Base-by-base conservation (phyloP, 1,140 invertebrate species). In the Aradophagus sp. region DNA sequence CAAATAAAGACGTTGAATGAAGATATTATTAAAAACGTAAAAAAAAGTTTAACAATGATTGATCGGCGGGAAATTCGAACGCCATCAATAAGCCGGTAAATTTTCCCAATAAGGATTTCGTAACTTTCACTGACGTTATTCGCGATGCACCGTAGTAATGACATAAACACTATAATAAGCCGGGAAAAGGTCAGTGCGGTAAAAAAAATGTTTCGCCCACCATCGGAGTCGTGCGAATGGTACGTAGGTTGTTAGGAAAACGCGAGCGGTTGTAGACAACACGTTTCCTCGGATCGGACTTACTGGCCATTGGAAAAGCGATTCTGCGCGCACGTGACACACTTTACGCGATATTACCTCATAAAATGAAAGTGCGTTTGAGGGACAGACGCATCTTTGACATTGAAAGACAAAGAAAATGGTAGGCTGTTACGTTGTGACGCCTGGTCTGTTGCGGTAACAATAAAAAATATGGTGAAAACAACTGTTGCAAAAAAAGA, bases 151-250 rank as follows among this genome's bases (percentile, higher is more conserved):
- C 50, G 53, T 58, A 53, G 55, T 55, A 68, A 65, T 63, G 52
- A 67, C 53, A 74, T 58, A 70, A 74, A 71, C 47, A 56, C 63
- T 58, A 56, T 63, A 66, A 75, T 68, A 70, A 68, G 65, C 53
- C 59, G 70, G 73, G 70, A 67, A 81, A 81, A 81, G 78, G 78
- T 80, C 77, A 80, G 65, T 66, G 48, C 23, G 53, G 32, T 4
- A 59, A 58, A 74, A 76, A 78, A 78, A 78, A 77, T 71, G 23
- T 41, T 44, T 76, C 79, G 79, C 79, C 78, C 79, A 80, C 78
- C 48, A 69, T 35, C 62, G 50, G 55, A 56, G 63, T 75, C 75
- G 76, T 73, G 36, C 35, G 31, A 50, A 26, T n/a, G n/a, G n/a
- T 16, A 74, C 67, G 67, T 74, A 67, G 73, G 73, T 52, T 31